Evolutionary conservation across 2,888 invertebrate genomes (phyloP), one percentile per base, ranked within the genome.

Genomic region (Nymphalis c-album): DNA sequence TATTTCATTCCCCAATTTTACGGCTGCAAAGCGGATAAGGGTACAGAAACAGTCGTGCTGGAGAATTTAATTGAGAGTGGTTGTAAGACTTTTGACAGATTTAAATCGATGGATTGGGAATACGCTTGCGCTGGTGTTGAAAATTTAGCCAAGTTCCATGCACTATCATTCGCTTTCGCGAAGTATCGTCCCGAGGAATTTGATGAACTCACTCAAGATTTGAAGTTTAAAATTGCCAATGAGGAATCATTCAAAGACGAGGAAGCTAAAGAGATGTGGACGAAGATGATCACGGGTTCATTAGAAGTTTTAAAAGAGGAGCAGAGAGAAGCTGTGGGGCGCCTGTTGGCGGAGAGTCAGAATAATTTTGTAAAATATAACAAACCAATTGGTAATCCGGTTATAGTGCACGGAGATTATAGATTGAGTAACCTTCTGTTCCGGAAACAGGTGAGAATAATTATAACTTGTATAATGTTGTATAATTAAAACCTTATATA

Each of bases 121-220:
- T 87, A 88, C 60, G 85, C 86, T 0, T 71, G 77, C 0, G 71
- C 79, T 0, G 81, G 84, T 0, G 74, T 87, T 1, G 77, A 76
- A 4, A 79, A 79, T 26, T 73, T 91, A 31, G 90, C 87, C 0
- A 87, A 86, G 68, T 80, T 88, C 67, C 92, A 92, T 71, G 91
- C 91, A 0, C 68, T 90, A 0, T 88, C 90, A 0, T 78, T 85
- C 20, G 85, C 83, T 0, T 77, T 69, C 40, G 73, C 71, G 7
- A 73, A 71, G 17, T 68, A 74, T 17, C 65, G 84, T 6, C 88
- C 88, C 0, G 83, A 86, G 45, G 77, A 80, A 20, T 90, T 83
- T 62, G 47, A 76, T 2, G 68, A 76, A 35, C 55, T 83, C 0
- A n/a, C 77, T 0, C 63, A 72, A 0, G 67, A 72, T 1, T 68